These are phyloP conservation scores for Saccostrea glomerata DNA, from an alignment of 1,140 invertebrate genomes.

Conservation along the genomic window DNA sequence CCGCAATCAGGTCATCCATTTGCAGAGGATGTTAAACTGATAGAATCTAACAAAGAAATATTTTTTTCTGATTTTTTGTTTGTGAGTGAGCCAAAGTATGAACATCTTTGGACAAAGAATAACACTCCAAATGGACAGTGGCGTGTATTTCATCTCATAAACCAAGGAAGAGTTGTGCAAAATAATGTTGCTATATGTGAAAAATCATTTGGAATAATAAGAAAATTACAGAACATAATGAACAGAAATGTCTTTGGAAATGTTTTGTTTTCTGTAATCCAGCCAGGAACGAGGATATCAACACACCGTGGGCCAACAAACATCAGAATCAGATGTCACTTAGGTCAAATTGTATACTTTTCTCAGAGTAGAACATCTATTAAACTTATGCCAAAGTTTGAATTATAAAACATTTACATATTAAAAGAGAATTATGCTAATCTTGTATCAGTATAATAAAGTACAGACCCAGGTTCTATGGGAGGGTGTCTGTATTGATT, in stretches of 20 bases:
- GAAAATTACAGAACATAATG: slow-evolving; percentile 60
- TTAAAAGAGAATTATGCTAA: no score
- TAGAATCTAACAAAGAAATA: slow-evolving; percentile 54
- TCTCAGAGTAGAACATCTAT: no score
- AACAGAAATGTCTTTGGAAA: slow-evolving; percentile 71
- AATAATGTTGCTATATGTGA: slow-evolving; percentile 61
- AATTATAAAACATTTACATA: no score
- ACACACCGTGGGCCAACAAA: slow-evolving; percentile 73
- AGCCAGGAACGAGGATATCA: slow-evolving; percentile 67
- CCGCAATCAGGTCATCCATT: slow-evolving; percentile 11
- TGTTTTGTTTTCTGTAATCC: slow-evolving; percentile 69
- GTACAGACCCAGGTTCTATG: no score
- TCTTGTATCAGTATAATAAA: no score
- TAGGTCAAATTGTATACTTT: slow-evolving; percentile 58
- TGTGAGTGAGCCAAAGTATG: slow-evolving; percentile 40
- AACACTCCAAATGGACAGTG: slow-evolving; percentile 67
- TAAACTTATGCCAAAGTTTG: no score
- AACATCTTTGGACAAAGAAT: slow-evolving; percentile 64
- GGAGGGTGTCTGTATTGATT: no score
- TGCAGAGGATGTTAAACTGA: slow-evolving; percentile 44
- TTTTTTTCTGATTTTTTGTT: slow-evolving; percentile 60
- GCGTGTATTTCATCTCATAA: slow-evolving; percentile 70
- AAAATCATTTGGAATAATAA: slow-evolving; percentile 60
- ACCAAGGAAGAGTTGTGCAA: slow-evolving; percentile 66
- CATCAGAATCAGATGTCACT: slow-evolving; percentile 68